These are phyloP conservation scores for Aleiodes alternator DNA, from an alignment of 2,888 invertebrate genomes.

Conservation along the genomic window DNA sequence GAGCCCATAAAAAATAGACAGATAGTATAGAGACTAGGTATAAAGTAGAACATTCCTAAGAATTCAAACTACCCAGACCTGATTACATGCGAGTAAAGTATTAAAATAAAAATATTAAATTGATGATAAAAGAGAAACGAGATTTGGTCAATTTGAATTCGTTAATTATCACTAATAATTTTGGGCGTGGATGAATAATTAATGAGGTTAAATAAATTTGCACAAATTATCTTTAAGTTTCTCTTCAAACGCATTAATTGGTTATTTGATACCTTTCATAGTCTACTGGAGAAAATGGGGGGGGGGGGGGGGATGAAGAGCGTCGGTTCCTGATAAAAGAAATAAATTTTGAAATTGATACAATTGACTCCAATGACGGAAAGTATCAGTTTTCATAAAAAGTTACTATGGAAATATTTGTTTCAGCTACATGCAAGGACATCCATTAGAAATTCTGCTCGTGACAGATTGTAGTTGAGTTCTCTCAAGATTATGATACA, in stretches of 20 bases:
- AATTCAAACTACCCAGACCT: not conserved
- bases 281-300: too few species aligned
- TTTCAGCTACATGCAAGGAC: not conserved
- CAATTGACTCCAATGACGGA: not conserved
- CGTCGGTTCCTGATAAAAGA: too few species aligned
- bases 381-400: not conserved
- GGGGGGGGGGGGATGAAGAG: too few species aligned
- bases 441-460: constrained; percentile 1
- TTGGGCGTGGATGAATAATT: too few species aligned
- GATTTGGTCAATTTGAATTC: not conserved
- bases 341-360: not conserved
- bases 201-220: too few species aligned
- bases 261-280: too few species aligned
- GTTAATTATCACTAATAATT: too few species aligned
- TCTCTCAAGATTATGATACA: constrained; percentile 23
- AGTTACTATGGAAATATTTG: constrained; percentile 9
- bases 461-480: constrained; percentile 1
- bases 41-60: too few species aligned
- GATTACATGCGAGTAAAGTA: not conserved
- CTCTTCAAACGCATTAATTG: too few species aligned
- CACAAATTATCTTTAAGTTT: too few species aligned
- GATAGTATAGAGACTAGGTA: too few species aligned
- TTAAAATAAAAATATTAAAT: not conserved
- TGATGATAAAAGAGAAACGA: not conserved
- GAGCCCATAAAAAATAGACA: too few species aligned